Evolutionary conservation across 2,888 invertebrate species (phyloP).

Genomic region (Stenodema calcarata): DNA sequence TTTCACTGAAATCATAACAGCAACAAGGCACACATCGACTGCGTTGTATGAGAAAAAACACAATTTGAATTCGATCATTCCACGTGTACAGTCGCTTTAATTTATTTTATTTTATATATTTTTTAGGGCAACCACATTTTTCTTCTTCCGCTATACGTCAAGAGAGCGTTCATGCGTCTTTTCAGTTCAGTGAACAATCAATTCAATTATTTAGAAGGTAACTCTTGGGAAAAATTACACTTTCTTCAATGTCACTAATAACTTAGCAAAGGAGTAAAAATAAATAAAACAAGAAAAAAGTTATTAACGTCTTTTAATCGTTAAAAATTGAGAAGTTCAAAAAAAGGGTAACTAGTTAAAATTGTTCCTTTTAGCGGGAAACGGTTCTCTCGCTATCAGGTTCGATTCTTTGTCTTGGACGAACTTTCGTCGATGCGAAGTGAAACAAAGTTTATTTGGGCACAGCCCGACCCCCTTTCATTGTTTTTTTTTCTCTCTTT

Average conservation of each 20-base stretch:
- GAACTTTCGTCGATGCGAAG: slow-evolving; percentile 17
- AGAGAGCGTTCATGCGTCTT: slow-evolving; percentile 48
- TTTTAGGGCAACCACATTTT: not conserved
- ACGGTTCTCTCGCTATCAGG: slow-evolving; percentile 14
- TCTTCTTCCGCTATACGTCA: slow-evolving; percentile 20
- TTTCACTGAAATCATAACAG: not conserved
- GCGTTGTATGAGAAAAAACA: not conserved
- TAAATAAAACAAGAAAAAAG: slow-evolving; percentile 23
- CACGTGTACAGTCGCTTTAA: not conserved
- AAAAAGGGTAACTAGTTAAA: slow-evolving; percentile 36
- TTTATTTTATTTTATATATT: too few relatives aligned
- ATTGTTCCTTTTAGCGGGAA: not conserved
- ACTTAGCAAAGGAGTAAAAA: slow-evolving; percentile 7
- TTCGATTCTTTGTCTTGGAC: slow-evolving; percentile 43
- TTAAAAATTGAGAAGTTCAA: slow-evolving; percentile 27
- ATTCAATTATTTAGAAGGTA: slow-evolving; percentile 2
- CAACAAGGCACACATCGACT: not conserved
- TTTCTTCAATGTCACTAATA: not conserved
- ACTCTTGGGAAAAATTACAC: slow-evolving; percentile 15
- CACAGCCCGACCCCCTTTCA: not conserved
- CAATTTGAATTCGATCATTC: not conserved
- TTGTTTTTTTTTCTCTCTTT: not conserved
- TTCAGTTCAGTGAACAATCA: slow-evolving; percentile 5
- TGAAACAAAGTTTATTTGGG: slow-evolving; percentile 19
- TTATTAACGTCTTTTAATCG: slow-evolving; percentile 30